Evolutionary conservation across 2,113 vertebrate species (phyloP).

Genomic region (Amphiprion percula): DNA sequence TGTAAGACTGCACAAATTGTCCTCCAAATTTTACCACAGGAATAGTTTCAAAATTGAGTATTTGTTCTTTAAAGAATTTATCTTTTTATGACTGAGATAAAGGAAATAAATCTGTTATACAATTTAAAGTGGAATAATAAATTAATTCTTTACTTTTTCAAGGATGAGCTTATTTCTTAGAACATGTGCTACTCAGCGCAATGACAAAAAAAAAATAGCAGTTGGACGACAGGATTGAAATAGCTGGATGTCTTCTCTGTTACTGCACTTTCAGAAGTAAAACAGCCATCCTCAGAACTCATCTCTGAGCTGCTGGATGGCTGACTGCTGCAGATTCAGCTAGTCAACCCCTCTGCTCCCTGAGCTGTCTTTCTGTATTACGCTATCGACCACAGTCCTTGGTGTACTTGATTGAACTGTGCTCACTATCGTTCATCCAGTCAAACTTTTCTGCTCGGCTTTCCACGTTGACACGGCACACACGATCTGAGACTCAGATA

Average conservation of each 20-base stretch:
- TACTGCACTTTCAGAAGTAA: not conserved
- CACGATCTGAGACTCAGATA: conserved; percentile 20
- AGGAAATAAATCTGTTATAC: no score
- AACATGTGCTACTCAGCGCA: no score
- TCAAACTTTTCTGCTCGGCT: conserved; percentile 15
- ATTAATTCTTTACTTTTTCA: no score
- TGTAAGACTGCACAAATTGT: no score
- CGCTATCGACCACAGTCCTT: conserved; percentile 1
- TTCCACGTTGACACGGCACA: conserved; percentile 15
- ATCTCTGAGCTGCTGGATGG: not conserved
- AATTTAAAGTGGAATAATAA: no score
- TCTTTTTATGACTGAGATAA: no score
- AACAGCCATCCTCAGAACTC: not conserved
- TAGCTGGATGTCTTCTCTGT: not conserved
- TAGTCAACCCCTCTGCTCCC: not conserved
- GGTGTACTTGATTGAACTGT: conserved; percentile 8
- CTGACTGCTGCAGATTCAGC: conserved; percentile 1
- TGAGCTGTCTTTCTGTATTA: conserved; percentile 10
- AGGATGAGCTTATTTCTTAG: no score
- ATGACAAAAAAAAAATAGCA: no score
- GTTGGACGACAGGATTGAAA: no score
- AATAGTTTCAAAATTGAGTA: no score
- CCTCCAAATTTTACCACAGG: no score
- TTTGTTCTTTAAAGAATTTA: no score
- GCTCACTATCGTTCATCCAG: conserved; percentile 21